Conservation (phyloP, 2,113 vertebrate genomes). For the Dryoscopus gambensis region DNA sequence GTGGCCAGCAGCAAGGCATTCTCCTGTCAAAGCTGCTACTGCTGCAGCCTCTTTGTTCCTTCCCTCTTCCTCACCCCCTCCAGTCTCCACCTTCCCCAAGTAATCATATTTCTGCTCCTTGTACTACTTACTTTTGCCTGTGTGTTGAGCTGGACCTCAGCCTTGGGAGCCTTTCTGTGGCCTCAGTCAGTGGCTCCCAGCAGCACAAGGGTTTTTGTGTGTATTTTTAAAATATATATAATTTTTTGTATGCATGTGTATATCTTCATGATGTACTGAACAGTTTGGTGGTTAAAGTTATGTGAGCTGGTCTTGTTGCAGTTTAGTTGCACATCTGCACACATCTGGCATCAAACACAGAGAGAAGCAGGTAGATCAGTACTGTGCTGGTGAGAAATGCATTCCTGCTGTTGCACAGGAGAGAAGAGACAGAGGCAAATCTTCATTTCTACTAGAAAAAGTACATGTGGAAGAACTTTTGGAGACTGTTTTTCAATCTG, state of each 20-base stretch:
- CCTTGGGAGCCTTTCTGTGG: background rate
- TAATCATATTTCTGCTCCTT: background rate
- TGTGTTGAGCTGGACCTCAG: background rate
- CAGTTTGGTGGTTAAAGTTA: background rate
- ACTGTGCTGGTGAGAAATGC: background rate
- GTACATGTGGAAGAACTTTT: background rate
- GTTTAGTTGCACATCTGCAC: background rate
- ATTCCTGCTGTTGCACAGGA: background rate
- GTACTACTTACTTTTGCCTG: background rate
- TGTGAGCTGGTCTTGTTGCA: background rate
- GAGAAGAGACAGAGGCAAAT: background rate
- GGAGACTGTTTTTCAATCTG: background rate
- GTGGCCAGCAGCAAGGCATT: background rate
- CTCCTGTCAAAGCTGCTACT: background rate
- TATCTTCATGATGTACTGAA: background rate
- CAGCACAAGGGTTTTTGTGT: background rate
- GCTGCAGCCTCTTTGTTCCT: background rate
- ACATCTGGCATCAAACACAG: background rate
- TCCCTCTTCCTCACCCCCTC: background rate
- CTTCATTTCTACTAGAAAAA: background rate
- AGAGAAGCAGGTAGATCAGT: background rate
- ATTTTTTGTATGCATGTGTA: rapidly evolving
- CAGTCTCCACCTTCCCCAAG: background rate
- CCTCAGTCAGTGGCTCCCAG: background rate
- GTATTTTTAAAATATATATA: background rate